Percentiles rank a stretch among this genome's conserved stretches.
Evolutionary conservation across 2,797 vertebrate genomes (phyloP).

Genomic region (Choloepus didactylus): DNA sequence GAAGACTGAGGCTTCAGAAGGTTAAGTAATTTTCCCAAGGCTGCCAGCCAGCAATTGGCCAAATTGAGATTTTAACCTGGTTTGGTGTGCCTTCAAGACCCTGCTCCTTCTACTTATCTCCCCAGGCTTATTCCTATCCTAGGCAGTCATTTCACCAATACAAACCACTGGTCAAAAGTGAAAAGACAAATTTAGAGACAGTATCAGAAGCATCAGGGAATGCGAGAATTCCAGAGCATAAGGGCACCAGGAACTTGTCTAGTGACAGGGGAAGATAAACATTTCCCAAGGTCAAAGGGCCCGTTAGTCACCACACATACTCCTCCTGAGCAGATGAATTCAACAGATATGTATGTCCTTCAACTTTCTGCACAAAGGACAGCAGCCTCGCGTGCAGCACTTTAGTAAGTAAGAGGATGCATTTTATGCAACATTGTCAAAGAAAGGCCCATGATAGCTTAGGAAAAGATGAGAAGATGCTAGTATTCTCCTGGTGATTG

Average conservation of each 20-base stretch:
- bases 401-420: neutral
- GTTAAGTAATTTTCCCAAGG: neutral
- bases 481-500: constrained; percentile 3
- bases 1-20: neutral
- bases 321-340: neutral
- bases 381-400: neutral
- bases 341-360: neutral
- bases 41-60: neutral
- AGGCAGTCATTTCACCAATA: neutral
- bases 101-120: neutral
- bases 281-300: neutral
- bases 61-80: neutral
- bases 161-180: neutral
- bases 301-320: neutral
- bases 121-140: neutral
- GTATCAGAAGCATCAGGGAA: neutral
- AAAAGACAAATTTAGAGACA: neutral
- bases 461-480: neutral
- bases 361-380: neutral
- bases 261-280: neutral
- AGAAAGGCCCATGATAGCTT: neutral
- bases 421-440: constrained; percentile 27
- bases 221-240: neutral
- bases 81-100: neutral
- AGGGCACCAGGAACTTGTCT: neutral